phyloP scores from a whole-genome alignment of 2,797 vertebrate genomes.

The Alectoris magna region DNA sequence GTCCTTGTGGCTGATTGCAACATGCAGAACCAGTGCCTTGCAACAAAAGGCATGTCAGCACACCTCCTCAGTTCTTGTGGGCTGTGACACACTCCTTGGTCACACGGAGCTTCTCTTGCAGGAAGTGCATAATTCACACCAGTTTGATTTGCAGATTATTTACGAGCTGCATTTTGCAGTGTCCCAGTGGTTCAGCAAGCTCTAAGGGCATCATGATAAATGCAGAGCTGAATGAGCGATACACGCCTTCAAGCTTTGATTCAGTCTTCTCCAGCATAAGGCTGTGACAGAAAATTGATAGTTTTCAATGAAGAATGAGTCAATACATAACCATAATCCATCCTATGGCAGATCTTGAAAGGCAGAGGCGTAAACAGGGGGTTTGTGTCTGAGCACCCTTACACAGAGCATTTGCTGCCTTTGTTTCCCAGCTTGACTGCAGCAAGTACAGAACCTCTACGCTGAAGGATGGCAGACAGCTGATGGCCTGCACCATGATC shows the following conservation, averaged over 20 bases:
- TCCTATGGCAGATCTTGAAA: neutral
- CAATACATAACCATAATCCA: neutral
- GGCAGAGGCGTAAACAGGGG: neutral
- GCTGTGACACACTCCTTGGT: conserved; percentile 33
- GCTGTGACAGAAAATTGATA: conserved; percentile 15
- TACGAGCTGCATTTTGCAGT: conserved; percentile 7
- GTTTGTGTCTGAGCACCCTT: neutral
- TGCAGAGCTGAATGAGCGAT: conserved; percentile 1
- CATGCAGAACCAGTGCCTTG: rapidly evolving
- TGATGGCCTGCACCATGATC: conserved; percentile 46
- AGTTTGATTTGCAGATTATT: conserved; percentile 36
- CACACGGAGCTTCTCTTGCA: neutral
- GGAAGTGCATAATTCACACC: neutral
- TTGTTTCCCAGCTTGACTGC: conserved; percentile 56
- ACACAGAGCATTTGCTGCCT: neutral
- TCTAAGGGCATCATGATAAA: neutral
- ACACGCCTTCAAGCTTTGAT: conserved; percentile 10
- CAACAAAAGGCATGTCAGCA: conserved; percentile 55
- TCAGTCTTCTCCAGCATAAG: conserved; percentile 10
- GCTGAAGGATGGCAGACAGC: neutral
- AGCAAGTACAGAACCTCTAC: neutral
- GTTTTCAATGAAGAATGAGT: conserved; percentile 18
- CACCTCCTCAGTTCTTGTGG: conserved; percentile 39
- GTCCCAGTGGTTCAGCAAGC: neutral
- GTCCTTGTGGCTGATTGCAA: conserved; percentile 36